Evolutionary conservation across 2,888 invertebrate genomes (phyloP).

Genomic region (Bellardia bayeri): DNA sequence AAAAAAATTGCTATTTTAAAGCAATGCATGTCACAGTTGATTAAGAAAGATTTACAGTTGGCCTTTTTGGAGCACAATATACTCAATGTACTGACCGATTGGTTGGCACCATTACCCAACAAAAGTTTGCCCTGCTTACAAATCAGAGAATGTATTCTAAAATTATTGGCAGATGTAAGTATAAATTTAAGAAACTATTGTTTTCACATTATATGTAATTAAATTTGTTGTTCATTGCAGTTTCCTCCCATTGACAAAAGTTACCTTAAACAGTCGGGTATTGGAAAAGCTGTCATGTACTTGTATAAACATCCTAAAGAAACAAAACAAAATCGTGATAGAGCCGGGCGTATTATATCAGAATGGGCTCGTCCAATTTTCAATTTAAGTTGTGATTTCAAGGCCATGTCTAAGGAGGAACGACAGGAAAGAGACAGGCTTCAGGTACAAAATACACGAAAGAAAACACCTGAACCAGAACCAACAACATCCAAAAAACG

Average conservation of each 20-base stretch:
- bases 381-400: slow-evolving; percentile 96
- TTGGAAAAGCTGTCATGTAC: slow-evolving; percentile 99
- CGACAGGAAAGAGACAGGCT: slow-evolving; percentile 96
- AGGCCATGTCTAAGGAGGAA: slow-evolving; percentile 96
- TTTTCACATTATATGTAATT: slow-evolving; percentile 10
- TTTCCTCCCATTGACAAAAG: slow-evolving; percentile 95
- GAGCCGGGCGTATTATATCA: slow-evolving; percentile 96
- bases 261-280: slow-evolving; percentile 96
- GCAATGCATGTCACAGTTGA: slow-evolving; percentile 94
- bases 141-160: slow-evolving; percentile 94
- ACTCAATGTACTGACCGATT: slow-evolving; percentile 95
- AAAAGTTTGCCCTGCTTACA: slow-evolving; percentile 97
- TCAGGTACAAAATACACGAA: slow-evolving; percentile 87
- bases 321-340: slow-evolving; percentile 95
- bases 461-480: slow-evolving; percentile 84
- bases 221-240: slow-evolving; percentile 75
- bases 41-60: slow-evolving; percentile 97
- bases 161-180: slow-evolving; percentile 90
- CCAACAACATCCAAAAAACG: slow-evolving; percentile 82
- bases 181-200: not conserved
- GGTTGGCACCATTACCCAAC: slow-evolving; percentile 99
- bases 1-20: slow-evolving; percentile 96
- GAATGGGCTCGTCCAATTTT: slow-evolving; percentile 99
- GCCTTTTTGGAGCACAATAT: slow-evolving; percentile 99
- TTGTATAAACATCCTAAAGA: slow-evolving; percentile 99